Base-by-base conservation (phyloP, 2,797 vertebrate species). In the Sebastes taczanowskii region DNA sequence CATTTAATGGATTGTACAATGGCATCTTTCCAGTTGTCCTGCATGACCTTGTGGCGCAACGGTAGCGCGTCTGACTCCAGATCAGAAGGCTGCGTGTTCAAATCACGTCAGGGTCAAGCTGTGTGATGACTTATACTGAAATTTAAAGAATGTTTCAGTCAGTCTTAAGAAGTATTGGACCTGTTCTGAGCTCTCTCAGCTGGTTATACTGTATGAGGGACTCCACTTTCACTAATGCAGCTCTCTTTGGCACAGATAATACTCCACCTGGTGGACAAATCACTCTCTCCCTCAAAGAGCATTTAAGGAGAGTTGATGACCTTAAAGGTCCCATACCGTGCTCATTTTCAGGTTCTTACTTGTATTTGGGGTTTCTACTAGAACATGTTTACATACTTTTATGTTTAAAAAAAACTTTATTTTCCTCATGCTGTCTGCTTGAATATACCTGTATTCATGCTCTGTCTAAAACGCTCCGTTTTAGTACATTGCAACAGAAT, bases 241-340 rank as follows among this genome's bases (percentile, higher is more conserved):
- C 22, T 60, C 11, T 13, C 16, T 63, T 64, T 35, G 53, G 62
- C 7, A 72, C 8, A 18, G 16, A 72, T 71, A 7, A 71, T n/a
- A 1, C 83, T 52, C 80, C 84, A 75, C 62, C 86, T 86, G 52
- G 81, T 81, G 85, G 62, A 29, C 11, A 63, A 11, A 29, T 58
- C 53, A 64, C 16, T 46, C 42, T 0, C 52, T 22, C 29, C 3
- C 16, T 9, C 0, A 20, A 18, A 22, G 14, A 35, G 35, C 11
- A 14, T 34, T 0, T 2, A 1, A 25, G 16, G n/a, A 34, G 5
- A 42, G 5, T 14, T 27, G 3, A 32, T 29, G 11, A 64, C 13
- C 35, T 38, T 38, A 38, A 38, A 38, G 35, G 35, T 14, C 35
- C 5, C 13, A 38, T 38, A 38, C 14, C 1, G 1, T 1, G 35